phyloP scores from a whole-genome alignment of 2,113 vertebrate species.

The Ceyx margarethae region DNA sequence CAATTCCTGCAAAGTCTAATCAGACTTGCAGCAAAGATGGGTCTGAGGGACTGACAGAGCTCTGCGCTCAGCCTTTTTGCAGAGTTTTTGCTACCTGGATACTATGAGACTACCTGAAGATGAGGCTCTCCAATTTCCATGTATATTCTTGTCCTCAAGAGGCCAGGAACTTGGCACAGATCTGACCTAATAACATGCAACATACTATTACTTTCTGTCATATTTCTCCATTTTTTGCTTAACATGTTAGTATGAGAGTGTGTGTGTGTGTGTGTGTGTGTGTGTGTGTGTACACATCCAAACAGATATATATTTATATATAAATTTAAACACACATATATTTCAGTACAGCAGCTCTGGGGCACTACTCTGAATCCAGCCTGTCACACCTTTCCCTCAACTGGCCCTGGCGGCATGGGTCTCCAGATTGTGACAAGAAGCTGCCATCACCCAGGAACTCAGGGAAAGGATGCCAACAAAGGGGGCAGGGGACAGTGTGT shows the following conservation, averaged over 20 bases:
- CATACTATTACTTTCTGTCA: neutral
- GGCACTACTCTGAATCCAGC: neutral
- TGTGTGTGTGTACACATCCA: neutral
- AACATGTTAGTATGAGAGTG: neutral
- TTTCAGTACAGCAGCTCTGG: neutral
- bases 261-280: no score
- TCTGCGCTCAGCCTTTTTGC: neutral
- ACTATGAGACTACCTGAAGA: neutral
- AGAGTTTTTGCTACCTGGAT: neutral
- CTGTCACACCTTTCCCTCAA: neutral
- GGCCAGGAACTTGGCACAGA: neutral
- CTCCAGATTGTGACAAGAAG: neutral
- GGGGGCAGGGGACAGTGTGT: neutral
- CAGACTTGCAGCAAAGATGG: neutral
- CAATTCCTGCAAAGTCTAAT: neutral
- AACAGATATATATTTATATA: no score
- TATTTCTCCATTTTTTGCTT: neutral
- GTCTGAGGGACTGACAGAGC: neutral
- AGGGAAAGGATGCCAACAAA: neutral
- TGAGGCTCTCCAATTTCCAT: neutral
- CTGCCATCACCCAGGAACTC: neutral
- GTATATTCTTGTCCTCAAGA: neutral
- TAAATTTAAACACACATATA: no score
- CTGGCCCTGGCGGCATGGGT: neutral
- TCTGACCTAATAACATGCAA: neutral